Evolutionary conservation across 2,888 invertebrate genomes (phyloP).

Genomic region (Notodonta dromedarius): DNA sequence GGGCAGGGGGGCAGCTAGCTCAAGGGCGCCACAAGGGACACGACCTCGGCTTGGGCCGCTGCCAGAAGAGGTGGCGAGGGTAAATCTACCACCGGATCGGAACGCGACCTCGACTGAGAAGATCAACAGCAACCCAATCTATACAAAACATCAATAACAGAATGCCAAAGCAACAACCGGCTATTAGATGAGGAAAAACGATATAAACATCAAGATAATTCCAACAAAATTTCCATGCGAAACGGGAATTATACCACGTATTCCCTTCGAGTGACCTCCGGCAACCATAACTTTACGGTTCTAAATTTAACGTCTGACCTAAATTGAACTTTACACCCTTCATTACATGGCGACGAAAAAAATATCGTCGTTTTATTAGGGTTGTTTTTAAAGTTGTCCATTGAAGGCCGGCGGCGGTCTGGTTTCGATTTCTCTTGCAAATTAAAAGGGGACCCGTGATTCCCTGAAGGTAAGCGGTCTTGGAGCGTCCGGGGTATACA

Average conservation of each 20-base stretch:
- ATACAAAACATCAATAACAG: no score
- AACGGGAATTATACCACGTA: slow-evolving; percentile 39
- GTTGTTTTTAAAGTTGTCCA: slow-evolving; percentile 6
- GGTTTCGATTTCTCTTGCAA: slow-evolving; percentile 61
- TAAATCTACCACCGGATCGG: no score
- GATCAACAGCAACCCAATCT: no score
- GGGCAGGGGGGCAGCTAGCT: no score
- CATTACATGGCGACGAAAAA: slow-evolving; percentile 9
- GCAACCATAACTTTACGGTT: slow-evolving; percentile 9
- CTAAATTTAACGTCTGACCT: not conserved
- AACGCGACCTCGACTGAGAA: no score
- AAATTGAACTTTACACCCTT: slow-evolving; percentile 8
- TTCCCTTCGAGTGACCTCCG: slow-evolving; percentile 32
- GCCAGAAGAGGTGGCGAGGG: no score
- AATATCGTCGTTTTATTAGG: not conserved
- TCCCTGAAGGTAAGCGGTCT: slow-evolving; percentile 49
- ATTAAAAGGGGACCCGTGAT: slow-evolving; percentile 56
- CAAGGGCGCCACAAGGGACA: no score
- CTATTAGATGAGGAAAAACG: slow-evolving; percentile 13
- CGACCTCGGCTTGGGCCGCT: no score
- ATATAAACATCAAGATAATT: slow-evolving; percentile 22
- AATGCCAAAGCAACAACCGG: no score
- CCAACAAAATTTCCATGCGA: slow-evolving; percentile 38
- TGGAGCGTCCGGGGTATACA: not conserved
- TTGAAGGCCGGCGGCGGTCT: slow-evolving; percentile 35